These are phyloP conservation scores for Gymnoscopelus microlampas DNA, from an alignment of 2,797 vertebrate species.

Conservation along the genomic window DNA sequence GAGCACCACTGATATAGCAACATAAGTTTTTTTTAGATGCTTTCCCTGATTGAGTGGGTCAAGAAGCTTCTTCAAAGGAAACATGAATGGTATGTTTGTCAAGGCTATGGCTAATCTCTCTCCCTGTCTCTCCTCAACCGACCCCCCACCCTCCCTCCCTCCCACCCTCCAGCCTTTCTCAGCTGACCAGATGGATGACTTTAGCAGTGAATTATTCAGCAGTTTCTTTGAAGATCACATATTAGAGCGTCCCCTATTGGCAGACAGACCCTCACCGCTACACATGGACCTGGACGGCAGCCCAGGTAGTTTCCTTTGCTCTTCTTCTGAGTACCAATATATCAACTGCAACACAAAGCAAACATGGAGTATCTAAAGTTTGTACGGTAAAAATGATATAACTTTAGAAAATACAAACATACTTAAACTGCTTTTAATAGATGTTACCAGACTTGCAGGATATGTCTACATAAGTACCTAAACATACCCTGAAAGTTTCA, in stretches of 20 bases:
- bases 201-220: slow-evolving; percentile 97
- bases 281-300: slow-evolving; percentile 93
- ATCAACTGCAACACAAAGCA: neutral
- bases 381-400: no score
- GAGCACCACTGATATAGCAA: no score
- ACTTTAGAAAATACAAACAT: no score
- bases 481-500: no score
- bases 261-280: slow-evolving; percentile 90
- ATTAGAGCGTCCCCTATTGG: slow-evolving; percentile 85
- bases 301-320: slow-evolving; percentile 58
- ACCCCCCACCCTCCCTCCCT: neutral
- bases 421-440: no score
- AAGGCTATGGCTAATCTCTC: neutral
- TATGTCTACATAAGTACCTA: no score
- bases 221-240: slow-evolving; percentile 98
- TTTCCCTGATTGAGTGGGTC: no score
- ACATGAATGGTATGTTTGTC: no score
- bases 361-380: no score
- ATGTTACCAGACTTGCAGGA: no score
- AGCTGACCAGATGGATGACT: slow-evolving; percentile 96
- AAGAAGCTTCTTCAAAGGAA: no score
- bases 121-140: neutral
- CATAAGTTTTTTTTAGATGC: no score
- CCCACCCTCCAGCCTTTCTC: slow-evolving; percentile 86
- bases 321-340: neutral